Conservation (phyloP, 2,113 vertebrate species). For the Ammodytes dubius region DNA sequence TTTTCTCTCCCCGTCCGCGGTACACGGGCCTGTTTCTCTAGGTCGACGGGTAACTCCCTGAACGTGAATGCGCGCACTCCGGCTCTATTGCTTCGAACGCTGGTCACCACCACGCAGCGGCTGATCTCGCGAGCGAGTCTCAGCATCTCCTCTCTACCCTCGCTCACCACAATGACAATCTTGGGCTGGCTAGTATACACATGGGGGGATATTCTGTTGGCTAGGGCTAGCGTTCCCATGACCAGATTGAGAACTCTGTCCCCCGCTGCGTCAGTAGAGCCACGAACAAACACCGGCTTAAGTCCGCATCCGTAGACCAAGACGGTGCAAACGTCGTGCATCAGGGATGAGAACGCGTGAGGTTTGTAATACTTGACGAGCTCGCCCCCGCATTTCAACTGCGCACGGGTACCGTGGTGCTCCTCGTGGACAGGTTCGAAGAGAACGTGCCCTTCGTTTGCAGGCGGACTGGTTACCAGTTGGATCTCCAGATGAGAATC, state of each 20-base stretch:
- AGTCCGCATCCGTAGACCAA: not conserved
- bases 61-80: not conserved
- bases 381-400: not conserved
- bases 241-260: not conserved
- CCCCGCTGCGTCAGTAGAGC: not conserved
- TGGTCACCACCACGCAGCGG: not conserved
- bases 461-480: not conserved
- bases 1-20: not conserved
- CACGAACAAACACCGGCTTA: not conserved
- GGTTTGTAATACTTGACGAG: not conserved
- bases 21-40: not conserved
- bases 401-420: not conserved
- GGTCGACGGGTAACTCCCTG: not conserved
- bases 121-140: not conserved
- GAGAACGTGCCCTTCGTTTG: not conserved
- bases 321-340: not conserved
- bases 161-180: not conserved
- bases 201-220: not conserved
- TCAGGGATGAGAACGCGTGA: not conserved
- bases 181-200: not conserved
- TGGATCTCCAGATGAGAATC: not conserved
- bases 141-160: not conserved
- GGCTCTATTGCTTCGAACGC: not conserved
- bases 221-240: not conserved
- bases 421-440: not conserved